Evolutionary conservation across 2,113 vertebrate species (phyloP).

Genomic region (Tangachromis dhanisi): DNA sequence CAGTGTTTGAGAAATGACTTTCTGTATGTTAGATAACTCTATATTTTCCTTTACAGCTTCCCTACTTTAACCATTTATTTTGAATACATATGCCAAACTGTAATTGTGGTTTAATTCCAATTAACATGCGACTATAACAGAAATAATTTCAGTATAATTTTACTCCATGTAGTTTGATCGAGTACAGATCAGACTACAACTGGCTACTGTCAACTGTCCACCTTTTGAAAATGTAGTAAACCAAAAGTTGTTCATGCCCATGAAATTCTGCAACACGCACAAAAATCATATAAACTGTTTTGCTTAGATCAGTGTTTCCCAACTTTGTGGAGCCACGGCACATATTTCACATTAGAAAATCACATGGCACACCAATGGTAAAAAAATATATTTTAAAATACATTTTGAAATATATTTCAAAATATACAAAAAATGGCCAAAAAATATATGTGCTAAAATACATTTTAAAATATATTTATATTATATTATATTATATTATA

Average conservation of each 20-base stretch:
- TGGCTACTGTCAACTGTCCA: background rate
- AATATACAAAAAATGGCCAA: no score
- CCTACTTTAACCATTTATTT: background rate
- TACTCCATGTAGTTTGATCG: background rate
- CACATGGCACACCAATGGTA: background rate
- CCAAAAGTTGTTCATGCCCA: background rate
- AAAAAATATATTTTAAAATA: no score
- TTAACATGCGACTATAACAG: background rate
- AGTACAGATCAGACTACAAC: background rate
- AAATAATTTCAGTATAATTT: background rate
- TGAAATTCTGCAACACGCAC: background rate
- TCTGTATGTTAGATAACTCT: background rate
- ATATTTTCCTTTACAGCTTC: background rate
- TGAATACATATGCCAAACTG: background rate
- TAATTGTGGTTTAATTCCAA: background rate
- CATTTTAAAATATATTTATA: no score
- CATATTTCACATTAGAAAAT: background rate
- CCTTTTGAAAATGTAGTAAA: background rate
- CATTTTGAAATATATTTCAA: no score
- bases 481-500: no score
- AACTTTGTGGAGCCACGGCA: fast-evolving
- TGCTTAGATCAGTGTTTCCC: background rate
- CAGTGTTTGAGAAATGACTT: background rate
- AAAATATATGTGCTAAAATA: no score
- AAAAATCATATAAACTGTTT: background rate